Conservation (phyloP, 2,113 vertebrate species). For the Salvelinus sp. region DNA sequence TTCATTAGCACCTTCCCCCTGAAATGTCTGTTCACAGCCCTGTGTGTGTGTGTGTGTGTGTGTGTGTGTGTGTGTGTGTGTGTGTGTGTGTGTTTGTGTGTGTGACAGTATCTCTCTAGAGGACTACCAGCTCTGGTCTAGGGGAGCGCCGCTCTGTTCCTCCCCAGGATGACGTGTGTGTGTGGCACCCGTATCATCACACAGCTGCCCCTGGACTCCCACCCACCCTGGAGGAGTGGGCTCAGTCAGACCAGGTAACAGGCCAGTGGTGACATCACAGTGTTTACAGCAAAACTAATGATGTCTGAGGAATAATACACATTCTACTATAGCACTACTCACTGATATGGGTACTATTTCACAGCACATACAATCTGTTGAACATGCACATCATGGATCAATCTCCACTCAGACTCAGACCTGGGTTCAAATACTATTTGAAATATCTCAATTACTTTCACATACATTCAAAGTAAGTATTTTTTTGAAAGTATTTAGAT, state of each 20-base stretch:
- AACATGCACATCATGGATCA: too few relatives aligned
- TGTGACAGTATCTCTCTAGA: slow-evolving; percentile 25
- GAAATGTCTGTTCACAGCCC: too few relatives aligned
- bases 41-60: neutral
- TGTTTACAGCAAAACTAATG: slow-evolving; percentile 40
- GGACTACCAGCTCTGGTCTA: slow-evolving; percentile 23
- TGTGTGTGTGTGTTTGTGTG: neutral
- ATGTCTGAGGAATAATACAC: slow-evolving; percentile 22
- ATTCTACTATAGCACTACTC: neutral
- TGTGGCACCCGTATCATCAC: slow-evolving; percentile 47
- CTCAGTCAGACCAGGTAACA: slow-evolving; percentile 15
- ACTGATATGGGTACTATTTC: neutral
- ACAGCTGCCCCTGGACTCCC: slow-evolving; percentile 54
- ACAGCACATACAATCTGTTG: neutral
- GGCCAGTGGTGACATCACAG: slow-evolving; percentile 32
- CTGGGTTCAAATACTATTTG: too few relatives aligned
- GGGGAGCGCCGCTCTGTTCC: slow-evolving; percentile 9
- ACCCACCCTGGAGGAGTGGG: slow-evolving; percentile 38
- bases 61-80: neutral
- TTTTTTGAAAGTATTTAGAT: too few relatives aligned
- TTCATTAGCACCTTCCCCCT: too few relatives aligned
- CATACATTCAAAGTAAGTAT: too few relatives aligned
- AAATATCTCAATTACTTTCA: too few relatives aligned
- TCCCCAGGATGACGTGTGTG: slow-evolving; percentile 10
- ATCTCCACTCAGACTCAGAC: neutral